Evolutionary conservation across 2,113 vertebrate species (phyloP), one percentile per base, ranked within the genome.

Genomic region (Marmota monax): DNA sequence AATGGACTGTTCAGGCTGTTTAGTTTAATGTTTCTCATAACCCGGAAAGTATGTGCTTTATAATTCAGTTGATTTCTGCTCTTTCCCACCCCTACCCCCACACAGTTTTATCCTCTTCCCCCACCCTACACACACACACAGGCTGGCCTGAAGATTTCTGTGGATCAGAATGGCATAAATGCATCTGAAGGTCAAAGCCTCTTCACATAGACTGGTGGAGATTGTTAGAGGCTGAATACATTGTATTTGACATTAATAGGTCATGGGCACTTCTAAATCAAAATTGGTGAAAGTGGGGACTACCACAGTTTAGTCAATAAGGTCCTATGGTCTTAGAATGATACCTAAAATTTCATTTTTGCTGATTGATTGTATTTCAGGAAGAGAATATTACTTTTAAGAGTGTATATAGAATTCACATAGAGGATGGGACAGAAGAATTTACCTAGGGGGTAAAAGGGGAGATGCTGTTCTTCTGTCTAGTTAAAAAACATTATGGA

Each of bases 11-110:
- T 96, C 88, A 89, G 79, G 83, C 92, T 90, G 56, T 96, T 97
- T 95, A 78, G 70, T 96, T 97, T 90, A 96, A 97, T 96, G 90
- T 93, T 96, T 96, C 74, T 92, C 97, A 95, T 94, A 97, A 96
- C 80, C 90, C 96, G 79, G 70, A 48, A 94, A 97, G 58, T 92
- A n/a, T 91, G 39, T 56, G 29, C 92, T 77, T 96, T 79, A 95
- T 80, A 92, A 76, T 77, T 96, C 58, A 48, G 76, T 95, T 92
- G 67, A 95, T 95, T 94, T 92, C 85, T 96, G 83, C 42, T 85
- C 61, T 92, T 63, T 16, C 39, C 29, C 14, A 58, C 17, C 20
- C 73, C 39, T 77, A 34, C 2, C n/a, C 5, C 80, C 79, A 63
- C 3, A n/a, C 27, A 61, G 13, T 83, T 93, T 48, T 85, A 76